Conservation (phyloP, 1,140 invertebrate species). For the Pseudomyrmex dendroicus region DNA sequence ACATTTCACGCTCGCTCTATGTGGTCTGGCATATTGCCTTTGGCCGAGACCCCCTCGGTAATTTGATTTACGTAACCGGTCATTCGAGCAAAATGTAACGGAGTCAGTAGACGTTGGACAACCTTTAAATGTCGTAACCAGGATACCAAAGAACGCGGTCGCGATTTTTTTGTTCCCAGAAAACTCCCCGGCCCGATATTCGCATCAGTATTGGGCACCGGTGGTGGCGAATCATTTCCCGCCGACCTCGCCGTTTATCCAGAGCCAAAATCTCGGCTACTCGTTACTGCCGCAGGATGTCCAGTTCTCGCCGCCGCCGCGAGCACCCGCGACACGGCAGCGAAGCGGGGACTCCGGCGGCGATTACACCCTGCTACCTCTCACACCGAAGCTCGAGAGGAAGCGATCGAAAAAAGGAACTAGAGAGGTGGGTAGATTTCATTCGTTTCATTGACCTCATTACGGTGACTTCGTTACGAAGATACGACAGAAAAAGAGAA, state of each 20-base stretch:
- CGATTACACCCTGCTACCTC: constrained; percentile 82
- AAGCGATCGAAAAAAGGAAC: constrained; percentile 80
- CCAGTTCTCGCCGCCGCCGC: constrained; percentile 80
- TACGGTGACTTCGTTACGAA: constrained; percentile 17
- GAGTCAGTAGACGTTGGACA: background rate
- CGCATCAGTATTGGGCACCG: constrained; percentile 87
- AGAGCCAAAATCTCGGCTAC: constrained; percentile 79
- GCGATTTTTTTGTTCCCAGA: constrained; percentile 69
- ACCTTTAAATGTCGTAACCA: constrained; percentile 16
- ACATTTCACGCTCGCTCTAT: background rate
- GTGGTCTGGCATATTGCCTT: background rate
- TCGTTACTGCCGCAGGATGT: constrained; percentile 80
- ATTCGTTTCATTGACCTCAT: background rate
- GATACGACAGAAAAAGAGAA: constrained; percentile 1
- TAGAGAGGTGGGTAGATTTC: constrained; percentile 76
- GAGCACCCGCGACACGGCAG: constrained; percentile 77
- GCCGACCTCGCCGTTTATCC: constrained; percentile 86
- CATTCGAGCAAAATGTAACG: background rate
- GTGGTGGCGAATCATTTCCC: constrained; percentile 88
- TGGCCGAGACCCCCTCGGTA: background rate
- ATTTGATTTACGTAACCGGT: constrained; percentile 5
- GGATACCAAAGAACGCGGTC: background rate
- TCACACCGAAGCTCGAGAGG: constrained; percentile 82
- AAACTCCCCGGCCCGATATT: constrained; percentile 79
- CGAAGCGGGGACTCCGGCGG: constrained; percentile 81